phyloP scores from a whole-genome alignment of 2,113 vertebrate species.

The Mesocricetus auratus region DNA sequence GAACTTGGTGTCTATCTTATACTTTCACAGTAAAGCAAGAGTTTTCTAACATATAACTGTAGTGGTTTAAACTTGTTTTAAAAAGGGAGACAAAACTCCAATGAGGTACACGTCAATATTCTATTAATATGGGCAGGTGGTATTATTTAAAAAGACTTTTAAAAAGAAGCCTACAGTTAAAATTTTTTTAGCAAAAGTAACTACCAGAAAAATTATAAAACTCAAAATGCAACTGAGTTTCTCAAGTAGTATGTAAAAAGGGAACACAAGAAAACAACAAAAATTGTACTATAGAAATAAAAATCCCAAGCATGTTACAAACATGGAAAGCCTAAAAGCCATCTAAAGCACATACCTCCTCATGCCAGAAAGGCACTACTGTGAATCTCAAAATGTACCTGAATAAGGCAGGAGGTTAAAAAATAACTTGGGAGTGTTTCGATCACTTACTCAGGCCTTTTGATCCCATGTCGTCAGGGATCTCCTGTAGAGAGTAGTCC shows the following conservation, averaged over 20 bases:
- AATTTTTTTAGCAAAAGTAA: conserved; percentile 52
- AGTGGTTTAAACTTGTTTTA: conserved; percentile 37
- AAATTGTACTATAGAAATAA: conserved; percentile 66
- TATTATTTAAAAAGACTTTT: conserved; percentile 36
- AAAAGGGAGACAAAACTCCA: conserved; percentile 16
- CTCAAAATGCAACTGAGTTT: conserved; percentile 62
- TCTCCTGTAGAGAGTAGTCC: conserved; percentile 95
- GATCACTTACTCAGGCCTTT: conserved; percentile 98
- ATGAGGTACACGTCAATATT: conserved; percentile 53
- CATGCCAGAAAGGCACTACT: conserved; percentile 79
- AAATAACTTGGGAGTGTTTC: conserved; percentile 88
- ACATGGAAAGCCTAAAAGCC: conserved; percentile 71
- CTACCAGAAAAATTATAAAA: conserved; percentile 66
- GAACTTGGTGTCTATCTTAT: conserved; percentile 33
- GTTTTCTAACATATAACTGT: conserved; percentile 31
- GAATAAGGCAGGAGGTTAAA: conserved; percentile 85
- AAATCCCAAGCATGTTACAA: conserved; percentile 75
- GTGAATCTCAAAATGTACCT: conserved; percentile 81
- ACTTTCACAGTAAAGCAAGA: conserved; percentile 46
- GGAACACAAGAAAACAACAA: conserved; percentile 48
- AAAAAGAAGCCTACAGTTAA: conserved; percentile 34
- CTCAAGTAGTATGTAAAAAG: conserved; percentile 64
- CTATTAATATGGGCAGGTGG: conserved; percentile 40
- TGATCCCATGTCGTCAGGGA: conserved; percentile 96
- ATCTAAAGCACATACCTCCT: conserved; percentile 83